These are phyloP conservation scores for Diorhabda carinulata DNA, from an alignment of 1,140 invertebrate species.

Conservation along the genomic window DNA sequence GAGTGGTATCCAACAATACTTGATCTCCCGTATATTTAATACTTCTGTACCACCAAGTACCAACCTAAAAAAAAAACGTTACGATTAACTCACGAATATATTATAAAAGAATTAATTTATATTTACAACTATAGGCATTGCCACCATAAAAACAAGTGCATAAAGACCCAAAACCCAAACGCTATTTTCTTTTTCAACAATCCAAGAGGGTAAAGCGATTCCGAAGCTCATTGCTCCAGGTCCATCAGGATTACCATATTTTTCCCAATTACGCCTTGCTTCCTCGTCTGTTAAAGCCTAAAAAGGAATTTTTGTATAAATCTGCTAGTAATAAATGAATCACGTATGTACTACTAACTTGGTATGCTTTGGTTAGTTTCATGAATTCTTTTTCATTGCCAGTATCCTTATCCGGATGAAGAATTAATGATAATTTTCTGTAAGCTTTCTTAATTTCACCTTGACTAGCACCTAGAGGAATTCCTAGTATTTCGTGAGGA, in stretches of 20 bases:
- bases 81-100: background rate
- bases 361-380: conserved; percentile 94
- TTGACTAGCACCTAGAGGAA: conserved; percentile 79
- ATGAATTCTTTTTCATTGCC: conserved; percentile 97
- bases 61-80: conserved; percentile 58
- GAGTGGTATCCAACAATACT: conserved; percentile 91
- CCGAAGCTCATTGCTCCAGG: conserved; percentile 98
- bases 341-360: conserved; percentile 37
- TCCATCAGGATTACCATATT: conserved; percentile 99
- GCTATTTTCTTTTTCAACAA: conserved; percentile 99
- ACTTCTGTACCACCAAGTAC: conserved; percentile 98
- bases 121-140: conserved; percentile 77
- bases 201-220: conserved; percentile 98
- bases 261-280: conserved; percentile 95
- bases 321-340: background rate
- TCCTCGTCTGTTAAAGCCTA: conserved; percentile 93
- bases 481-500: conserved; percentile 92
- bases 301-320: conserved; percentile 25
- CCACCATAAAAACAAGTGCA: conserved; percentile 96
- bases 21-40: conserved; percentile 95
- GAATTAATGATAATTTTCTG: conserved; percentile 84
- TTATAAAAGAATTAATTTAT: background rate
- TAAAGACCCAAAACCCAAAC: conserved; percentile 96
- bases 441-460: conserved; percentile 94
- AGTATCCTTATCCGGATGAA: conserved; percentile 97